phyloP scores from a whole-genome alignment of 92 coral and sea anemone species.

The Phenganax marumi region DNA sequence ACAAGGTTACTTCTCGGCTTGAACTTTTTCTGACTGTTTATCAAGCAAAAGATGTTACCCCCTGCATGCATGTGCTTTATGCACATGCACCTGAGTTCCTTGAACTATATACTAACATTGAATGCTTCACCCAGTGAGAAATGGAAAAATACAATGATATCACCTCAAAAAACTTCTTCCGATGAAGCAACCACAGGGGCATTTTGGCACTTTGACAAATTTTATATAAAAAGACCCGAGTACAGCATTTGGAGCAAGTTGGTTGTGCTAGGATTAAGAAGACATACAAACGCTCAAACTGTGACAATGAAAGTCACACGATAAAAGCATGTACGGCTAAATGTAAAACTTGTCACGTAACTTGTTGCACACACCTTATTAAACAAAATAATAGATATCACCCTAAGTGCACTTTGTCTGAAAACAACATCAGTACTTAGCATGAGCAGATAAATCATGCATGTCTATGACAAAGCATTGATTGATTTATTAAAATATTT shows the following conservation, averaged over 20 bases:
- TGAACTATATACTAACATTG: slow-evolving; percentile 38
- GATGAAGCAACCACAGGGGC: slow-evolving; percentile 55
- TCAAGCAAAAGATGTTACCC: slow-evolving; percentile 38
- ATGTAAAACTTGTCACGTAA: slow-evolving; percentile 22
- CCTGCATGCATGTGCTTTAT: slow-evolving; percentile 34
- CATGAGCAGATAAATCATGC: background rate
- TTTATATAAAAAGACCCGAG: too few species aligned
- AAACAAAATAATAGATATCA: slow-evolving; percentile 18
- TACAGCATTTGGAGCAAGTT: too few species aligned
- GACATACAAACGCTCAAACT: too few species aligned
- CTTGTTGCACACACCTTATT: slow-evolving; percentile 30
- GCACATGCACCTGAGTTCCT: slow-evolving; percentile 51
- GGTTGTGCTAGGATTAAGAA: too few species aligned
- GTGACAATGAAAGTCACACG: slow-evolving; percentile 44
- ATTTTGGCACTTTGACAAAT: slow-evolving; percentile 50
- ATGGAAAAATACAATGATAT: too few species aligned
- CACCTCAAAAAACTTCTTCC: slow-evolving; percentile 50
- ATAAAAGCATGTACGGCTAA: too few species aligned
- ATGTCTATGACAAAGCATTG: background rate
- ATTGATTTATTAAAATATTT: background rate
- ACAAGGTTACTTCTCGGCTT: slow-evolving; percentile 37
- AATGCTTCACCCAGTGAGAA: too few species aligned
- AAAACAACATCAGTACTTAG: slow-evolving; percentile 3
- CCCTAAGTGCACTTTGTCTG: slow-evolving; percentile 26
- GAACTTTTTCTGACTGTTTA: slow-evolving; percentile 16